phyloP scores from a whole-genome alignment of 2,113 vertebrate genomes.

The Grallaria varia region DNA sequence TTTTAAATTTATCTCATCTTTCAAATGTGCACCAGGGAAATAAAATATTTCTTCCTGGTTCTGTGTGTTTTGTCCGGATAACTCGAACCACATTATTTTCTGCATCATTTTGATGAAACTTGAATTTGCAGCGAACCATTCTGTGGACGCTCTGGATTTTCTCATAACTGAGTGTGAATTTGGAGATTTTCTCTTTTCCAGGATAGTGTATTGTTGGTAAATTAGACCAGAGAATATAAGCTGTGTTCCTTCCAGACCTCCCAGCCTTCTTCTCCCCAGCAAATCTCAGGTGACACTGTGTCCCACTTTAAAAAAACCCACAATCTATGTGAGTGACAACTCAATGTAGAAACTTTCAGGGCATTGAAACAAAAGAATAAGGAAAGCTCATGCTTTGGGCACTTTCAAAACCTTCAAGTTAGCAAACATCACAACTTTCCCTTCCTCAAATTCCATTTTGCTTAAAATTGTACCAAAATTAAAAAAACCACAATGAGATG shows the following conservation, averaged over 20 bases:
- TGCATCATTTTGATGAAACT: neutral
- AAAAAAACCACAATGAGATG: neutral
- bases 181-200: neutral
- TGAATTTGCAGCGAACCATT: neutral
- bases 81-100: neutral
- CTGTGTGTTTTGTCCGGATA: neutral
- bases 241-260: neutral
- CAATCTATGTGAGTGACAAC: neutral
- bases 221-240: neutral
- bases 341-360: neutral
- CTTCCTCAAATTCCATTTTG: neutral
- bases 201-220: neutral
- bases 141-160: neutral
- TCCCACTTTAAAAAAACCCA: neutral
- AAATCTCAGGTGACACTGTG: neutral
- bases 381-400: neutral
- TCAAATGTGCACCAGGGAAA: neutral
- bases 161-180: neutral
- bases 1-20: neutral
- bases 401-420: neutral
- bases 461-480: neutral
- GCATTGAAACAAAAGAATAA: neutral
- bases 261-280: neutral
- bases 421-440: neutral
- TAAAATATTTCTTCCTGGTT: neutral